phyloP scores from a whole-genome alignment of 2,113 vertebrate genomes.

The Sarotherodon lohbergeri region DNA sequence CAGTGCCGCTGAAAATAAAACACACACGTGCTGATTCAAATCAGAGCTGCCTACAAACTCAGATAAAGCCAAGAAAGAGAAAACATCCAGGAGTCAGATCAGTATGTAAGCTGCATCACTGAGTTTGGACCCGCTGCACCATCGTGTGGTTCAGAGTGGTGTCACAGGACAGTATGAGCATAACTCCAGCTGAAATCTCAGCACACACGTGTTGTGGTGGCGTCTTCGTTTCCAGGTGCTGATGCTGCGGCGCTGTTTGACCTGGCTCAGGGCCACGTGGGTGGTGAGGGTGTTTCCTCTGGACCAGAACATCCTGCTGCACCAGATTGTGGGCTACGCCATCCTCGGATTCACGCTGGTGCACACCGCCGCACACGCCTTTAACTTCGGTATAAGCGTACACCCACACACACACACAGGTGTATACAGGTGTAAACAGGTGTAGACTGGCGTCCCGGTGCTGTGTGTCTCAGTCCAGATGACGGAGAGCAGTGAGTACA shows the following conservation, averaged over 20 bases:
- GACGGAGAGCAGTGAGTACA: constrained; percentile 1
- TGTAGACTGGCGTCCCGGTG: neutral
- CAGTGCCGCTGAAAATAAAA: neutral
- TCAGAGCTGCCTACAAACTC: neutral
- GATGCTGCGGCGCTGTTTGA: constrained; percentile 84
- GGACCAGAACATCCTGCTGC: constrained; percentile 81
- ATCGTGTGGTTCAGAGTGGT: neutral
- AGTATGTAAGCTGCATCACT: neutral
- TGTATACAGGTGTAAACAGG: neutral
- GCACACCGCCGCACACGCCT: constrained; percentile 76
- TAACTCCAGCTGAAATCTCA: neutral
- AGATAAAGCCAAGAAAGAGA: neutral
- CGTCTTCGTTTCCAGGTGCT: constrained; percentile 66
- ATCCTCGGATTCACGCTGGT: constrained; percentile 63
- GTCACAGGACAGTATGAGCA: neutral
- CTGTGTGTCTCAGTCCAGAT: constrained; percentile 57
- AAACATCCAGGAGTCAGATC: neutral
- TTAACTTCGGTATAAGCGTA: constrained; percentile 75
- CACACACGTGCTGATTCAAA: neutral
- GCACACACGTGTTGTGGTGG: neutral
- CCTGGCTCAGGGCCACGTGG: constrained; percentile 80
- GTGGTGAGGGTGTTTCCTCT: constrained; percentile 77
- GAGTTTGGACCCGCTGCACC: neutral
- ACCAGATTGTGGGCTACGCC: constrained; percentile 81
- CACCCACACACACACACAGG: neutral